phyloP scores from a whole-genome alignment of 30 jellyfish, hydroid and myxozoan species.

The Turritopsis rubra region DNA sequence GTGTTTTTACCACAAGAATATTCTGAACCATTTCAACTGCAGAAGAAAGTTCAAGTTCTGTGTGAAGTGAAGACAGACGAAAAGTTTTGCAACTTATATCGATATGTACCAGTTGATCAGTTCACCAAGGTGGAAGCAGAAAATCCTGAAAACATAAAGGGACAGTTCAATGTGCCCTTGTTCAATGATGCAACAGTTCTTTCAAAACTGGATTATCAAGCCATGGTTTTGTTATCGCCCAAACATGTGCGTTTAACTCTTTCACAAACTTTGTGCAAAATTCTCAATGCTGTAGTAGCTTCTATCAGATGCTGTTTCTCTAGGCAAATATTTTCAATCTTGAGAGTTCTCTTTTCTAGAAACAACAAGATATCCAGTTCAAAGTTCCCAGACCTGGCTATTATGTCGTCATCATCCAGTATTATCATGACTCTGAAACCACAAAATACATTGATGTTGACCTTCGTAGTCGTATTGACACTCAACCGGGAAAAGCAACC shows the following conservation, averaged over 20 bases:
- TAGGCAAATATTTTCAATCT: not conserved
- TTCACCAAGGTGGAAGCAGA: slow-evolving; percentile 65
- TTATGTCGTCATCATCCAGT: slow-evolving; percentile 61
- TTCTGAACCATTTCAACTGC: slow-evolving; percentile 39
- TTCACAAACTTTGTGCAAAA: too few relatives aligned
- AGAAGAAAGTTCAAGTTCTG: slow-evolving; percentile 42
- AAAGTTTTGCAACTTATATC: slow-evolving; percentile 60
- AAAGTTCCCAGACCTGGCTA: slow-evolving; percentile 48
- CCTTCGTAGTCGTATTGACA: slow-evolving; percentile 41
- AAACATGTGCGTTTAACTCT: slow-evolving; percentile 19
- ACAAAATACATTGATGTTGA: slow-evolving; percentile 50
- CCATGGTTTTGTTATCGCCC: slow-evolving; percentile 71
- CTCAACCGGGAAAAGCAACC: slow-evolving; percentile 64
- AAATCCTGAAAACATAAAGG: slow-evolving; percentile 21
- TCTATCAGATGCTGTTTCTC: too few relatives aligned
- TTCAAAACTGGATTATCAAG: slow-evolving; percentile 61
- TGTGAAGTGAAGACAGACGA: slow-evolving; percentile 63
- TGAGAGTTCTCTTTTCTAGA: not conserved
- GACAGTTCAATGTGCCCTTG: slow-evolving; percentile 31
- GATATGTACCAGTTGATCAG: slow-evolving; percentile 43
- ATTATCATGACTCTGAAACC: slow-evolving; percentile 60
- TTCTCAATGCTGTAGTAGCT: too few relatives aligned
- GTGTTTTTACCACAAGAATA: slow-evolving; percentile 78
- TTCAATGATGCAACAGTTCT: slow-evolving; percentile 60
- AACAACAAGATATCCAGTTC: slow-evolving; percentile 47